These are phyloP conservation scores for Rhopalosiphum nymphaeae DNA, from an alignment of 2,888 invertebrate genomes.

Conservation along the genomic window DNA sequence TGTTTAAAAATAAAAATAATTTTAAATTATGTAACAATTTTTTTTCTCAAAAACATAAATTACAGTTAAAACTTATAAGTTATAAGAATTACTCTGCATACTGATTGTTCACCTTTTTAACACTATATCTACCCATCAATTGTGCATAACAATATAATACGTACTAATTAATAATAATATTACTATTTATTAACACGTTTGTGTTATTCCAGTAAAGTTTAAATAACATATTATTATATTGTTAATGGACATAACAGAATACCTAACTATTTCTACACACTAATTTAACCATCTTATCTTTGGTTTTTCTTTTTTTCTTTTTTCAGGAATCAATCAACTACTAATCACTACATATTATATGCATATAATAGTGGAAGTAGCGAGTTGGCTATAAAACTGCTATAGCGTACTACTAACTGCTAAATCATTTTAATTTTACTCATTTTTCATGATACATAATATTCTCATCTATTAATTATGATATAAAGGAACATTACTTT, in stretches of 20 bases:
- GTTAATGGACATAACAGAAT: not conserved
- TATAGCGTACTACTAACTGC: conserved; percentile 46
- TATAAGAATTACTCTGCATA: not conserved
- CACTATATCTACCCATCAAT: not conserved
- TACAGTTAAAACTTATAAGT: not conserved
- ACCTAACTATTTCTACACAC: not conserved
- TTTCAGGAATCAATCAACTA: conserved; percentile 52
- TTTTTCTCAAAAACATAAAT: not conserved
- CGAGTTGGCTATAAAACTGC: conserved; percentile 31
- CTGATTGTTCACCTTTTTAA: not conserved
- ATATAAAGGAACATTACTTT: conserved; percentile 8
- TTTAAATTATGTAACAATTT: not conserved
- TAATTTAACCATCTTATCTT: conserved; percentile 7
- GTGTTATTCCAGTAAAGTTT: not conserved
- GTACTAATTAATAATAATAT: not conserved
- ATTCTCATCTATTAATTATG: conserved; percentile 5
- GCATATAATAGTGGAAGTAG: conserved; percentile 39
- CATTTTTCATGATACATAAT: not conserved
- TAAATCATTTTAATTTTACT: conserved; percentile 30
- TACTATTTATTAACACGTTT: not conserved
- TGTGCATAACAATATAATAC: not conserved
- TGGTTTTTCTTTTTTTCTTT: conserved; percentile 11
- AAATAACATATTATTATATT: not conserved
- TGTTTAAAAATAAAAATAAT: not conserved
- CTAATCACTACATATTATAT: conserved; percentile 41